These are phyloP conservation scores for Crotalus viridis DNA, from an alignment of 2,113 vertebrate genomes.

Conservation along the genomic window DNA sequence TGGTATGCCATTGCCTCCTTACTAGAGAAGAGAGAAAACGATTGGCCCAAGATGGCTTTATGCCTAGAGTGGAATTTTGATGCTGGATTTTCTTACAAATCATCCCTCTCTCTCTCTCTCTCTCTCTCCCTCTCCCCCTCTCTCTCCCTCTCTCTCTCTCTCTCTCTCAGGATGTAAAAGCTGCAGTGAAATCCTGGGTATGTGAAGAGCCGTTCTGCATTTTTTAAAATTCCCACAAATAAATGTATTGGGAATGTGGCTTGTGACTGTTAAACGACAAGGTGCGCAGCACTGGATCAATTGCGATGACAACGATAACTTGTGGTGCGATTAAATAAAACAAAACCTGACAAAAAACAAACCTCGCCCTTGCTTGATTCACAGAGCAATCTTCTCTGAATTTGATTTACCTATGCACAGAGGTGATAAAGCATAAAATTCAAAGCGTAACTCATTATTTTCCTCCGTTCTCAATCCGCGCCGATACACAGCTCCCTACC, in stretches of 20 bases:
- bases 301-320: slow-evolving; percentile 17
- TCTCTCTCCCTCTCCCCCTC: no score
- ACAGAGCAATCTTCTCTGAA: slow-evolving; percentile 31
- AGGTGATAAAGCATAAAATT: slow-evolving; percentile 27
- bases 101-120: no score
- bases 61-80: neutral
- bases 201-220: neutral
- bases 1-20: neutral
- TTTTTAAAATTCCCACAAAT: neutral
- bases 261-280: slow-evolving; percentile 1
- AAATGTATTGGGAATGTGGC: neutral
- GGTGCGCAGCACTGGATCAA: neutral
- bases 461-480: neutral
- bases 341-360: neutral
- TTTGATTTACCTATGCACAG: slow-evolving; percentile 26
- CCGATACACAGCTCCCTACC: neutral
- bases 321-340: neutral
- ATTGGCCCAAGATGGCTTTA: neutral
- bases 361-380: slow-evolving; percentile 9
- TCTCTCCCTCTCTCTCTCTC: no score
- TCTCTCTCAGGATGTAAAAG: neutral
- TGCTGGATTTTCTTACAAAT: neutral
- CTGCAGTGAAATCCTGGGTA: neutral
- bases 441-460: slow-evolving; percentile 6
- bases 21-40: neutral